Evolutionary conservation across 2,888 invertebrate species (phyloP).

Genomic region (Phragmatobia fuliginosa): DNA sequence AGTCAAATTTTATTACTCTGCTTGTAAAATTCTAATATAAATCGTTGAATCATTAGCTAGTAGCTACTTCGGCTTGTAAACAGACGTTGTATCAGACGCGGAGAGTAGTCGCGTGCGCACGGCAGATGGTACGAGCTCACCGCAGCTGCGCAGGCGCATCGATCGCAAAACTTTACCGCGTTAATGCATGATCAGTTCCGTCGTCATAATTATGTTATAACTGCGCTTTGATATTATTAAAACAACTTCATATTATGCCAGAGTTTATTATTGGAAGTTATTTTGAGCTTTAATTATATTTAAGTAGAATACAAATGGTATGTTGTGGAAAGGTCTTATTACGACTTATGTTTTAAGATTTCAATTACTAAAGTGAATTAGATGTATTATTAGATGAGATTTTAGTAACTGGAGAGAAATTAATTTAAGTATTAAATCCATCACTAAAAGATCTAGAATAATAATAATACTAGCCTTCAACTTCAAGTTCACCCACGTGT

Average conservation of each 20-base stretch:
- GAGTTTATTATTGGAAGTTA: background rate
- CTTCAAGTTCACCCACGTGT: too few species aligned
- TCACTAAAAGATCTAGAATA: too few species aligned
- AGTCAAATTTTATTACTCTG: background rate
- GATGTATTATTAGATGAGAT: background rate
- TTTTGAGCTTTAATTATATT: background rate
- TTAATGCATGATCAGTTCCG: constrained; percentile 28
- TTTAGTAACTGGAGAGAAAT: too few species aligned
- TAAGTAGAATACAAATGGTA: background rate
- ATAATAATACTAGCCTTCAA: too few species aligned
- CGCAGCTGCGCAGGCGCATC: constrained; percentile 59
- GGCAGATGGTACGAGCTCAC: constrained; percentile 62
- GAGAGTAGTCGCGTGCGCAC: constrained; percentile 49
- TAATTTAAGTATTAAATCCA: too few species aligned
- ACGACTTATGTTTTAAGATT: background rate
- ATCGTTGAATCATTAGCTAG: constrained; percentile 5
- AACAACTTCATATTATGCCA: background rate
- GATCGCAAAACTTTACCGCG: constrained; percentile 50
- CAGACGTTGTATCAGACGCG: constrained; percentile 8
- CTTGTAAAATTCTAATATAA: background rate
- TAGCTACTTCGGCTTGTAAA: constrained; percentile 2
- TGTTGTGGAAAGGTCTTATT: background rate
- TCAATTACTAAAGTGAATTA: too few species aligned
- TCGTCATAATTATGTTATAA: constrained; percentile 51
- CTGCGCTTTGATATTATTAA: constrained; percentile 12